These are phyloP conservation scores for mouse (Mus musculus) DNA, from an alignment of 2,113 vertebrate species.

Conservation along the genomic window DNA sequence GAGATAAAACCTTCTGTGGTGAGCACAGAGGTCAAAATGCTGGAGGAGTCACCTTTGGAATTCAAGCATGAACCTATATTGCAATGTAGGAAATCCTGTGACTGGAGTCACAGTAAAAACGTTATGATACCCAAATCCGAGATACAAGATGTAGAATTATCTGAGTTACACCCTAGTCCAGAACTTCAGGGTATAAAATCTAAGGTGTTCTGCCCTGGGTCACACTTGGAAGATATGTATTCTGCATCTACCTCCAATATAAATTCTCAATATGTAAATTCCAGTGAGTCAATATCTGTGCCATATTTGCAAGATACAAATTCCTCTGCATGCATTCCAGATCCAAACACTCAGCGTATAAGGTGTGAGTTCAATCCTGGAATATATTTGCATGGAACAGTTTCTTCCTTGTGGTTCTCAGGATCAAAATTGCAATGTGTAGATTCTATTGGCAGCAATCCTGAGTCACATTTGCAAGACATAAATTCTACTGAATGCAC, in stretches of 20 bases:
- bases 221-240: neutral
- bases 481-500: neutral
- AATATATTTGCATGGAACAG: neutral
- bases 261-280: neutral
- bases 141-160: slow-evolving; percentile 4
- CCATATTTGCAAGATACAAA: neutral
- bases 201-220: neutral
- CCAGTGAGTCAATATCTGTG: neutral
- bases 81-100: slow-evolving; percentile 19
- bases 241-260: neutral
- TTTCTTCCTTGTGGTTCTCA: neutral
- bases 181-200: slow-evolving; percentile 30
- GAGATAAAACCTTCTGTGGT: neutral
- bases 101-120: slow-evolving; percentile 3
- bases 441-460: neutral
- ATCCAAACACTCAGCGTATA: neutral
- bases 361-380: neutral
- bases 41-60: neutral
- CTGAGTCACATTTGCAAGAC: neutral
- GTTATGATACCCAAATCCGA: slow-evolving; percentile 2
- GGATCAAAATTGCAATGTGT: neutral
- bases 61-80: slow-evolving; percentile 30
- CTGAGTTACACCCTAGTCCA: neutral
- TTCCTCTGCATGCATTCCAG: neutral
- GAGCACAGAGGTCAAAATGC: neutral